phyloP scores from a whole-genome alignment of 2,888 invertebrate species.

The Pterostichus niger region DNA sequence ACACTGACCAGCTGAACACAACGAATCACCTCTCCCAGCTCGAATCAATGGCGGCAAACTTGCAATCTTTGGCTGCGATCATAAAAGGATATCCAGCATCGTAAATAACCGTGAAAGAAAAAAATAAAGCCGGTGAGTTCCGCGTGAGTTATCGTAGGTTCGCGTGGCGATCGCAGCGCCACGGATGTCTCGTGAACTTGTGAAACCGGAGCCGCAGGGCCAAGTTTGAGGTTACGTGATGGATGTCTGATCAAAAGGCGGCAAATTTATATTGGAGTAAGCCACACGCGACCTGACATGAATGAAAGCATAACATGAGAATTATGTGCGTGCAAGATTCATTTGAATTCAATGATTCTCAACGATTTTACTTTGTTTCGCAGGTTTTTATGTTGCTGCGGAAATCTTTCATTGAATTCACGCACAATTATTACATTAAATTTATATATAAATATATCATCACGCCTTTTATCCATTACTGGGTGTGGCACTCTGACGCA shows the following conservation, averaged over 20 bases:
- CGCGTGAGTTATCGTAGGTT: constrained; percentile 45
- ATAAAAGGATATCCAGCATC: constrained; percentile 52
- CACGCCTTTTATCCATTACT: too few relatives aligned
- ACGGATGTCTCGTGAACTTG: constrained; percentile 34
- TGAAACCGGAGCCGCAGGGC: constrained; percentile 44
- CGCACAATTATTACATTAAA: too few relatives aligned
- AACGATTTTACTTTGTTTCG: background rate
- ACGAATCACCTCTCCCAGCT: background rate
- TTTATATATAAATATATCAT: too few relatives aligned
- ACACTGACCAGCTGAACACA: background rate
- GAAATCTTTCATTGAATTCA: too few relatives aligned
- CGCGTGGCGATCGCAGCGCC: constrained; percentile 37
- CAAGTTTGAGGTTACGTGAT: constrained; percentile 55
- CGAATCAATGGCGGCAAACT: constrained; percentile 41
- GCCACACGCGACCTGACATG: constrained; percentile 23
- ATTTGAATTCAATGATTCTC: background rate
- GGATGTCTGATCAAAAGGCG: constrained; percentile 43
- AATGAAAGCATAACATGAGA: constrained; percentile 8
- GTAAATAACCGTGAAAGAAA: constrained; percentile 42
- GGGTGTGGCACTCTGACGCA: too few relatives aligned
- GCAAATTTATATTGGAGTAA: constrained; percentile 34
- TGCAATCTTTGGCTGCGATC: constrained; percentile 45
- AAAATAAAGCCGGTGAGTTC: constrained; percentile 52
- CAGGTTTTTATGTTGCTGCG: too few relatives aligned
- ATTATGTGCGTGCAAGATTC: background rate